Evolutionary conservation across 2,113 vertebrate species (phyloP).

Genomic region (Protobothrops flavoviridis): DNA sequence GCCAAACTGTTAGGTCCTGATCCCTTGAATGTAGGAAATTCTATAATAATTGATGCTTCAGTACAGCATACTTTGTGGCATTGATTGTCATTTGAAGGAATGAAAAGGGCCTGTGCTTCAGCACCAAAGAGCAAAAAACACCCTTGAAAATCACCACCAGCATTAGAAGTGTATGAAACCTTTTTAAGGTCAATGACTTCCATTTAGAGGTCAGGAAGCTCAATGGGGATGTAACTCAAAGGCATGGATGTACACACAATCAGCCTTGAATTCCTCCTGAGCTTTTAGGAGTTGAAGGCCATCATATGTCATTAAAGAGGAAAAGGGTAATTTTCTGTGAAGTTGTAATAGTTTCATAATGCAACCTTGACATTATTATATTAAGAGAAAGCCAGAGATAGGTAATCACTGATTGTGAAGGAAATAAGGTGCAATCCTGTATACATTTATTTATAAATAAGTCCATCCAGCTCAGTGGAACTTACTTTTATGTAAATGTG

Average conservation of each 20-base stretch:
- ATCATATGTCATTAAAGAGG: conserved; percentile 13
- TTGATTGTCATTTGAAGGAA: neutral
- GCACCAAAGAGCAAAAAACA: fast-evolving
- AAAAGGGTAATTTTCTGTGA: conserved; percentile 30
- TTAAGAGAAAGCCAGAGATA: neutral
- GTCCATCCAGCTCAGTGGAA: neutral
- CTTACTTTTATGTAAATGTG: neutral
- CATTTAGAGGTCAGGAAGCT: conserved; percentile 9
- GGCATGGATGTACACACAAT: neutral
- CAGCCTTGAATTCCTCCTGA: conserved; percentile 30
- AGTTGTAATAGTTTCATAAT: neutral
- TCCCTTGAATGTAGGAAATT: neutral
- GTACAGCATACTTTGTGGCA: neutral
- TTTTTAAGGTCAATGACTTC: conserved; percentile 19
- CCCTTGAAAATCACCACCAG: conserved; percentile 9
- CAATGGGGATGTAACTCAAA: conserved; percentile 4
- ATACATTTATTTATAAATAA: neutral
- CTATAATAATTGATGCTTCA: neutral
- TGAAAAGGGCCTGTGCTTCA: neutral
- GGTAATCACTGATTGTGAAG: neutral
- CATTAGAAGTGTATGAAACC: neutral
- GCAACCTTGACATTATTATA: conserved; percentile 1
- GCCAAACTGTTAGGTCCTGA: neutral
- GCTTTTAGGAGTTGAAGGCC: conserved; percentile 16
- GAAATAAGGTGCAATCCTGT: neutral